Conservation (phyloP, 64 coral and sea anemone genomes). For the Cladopsammia gracilis region DNA sequence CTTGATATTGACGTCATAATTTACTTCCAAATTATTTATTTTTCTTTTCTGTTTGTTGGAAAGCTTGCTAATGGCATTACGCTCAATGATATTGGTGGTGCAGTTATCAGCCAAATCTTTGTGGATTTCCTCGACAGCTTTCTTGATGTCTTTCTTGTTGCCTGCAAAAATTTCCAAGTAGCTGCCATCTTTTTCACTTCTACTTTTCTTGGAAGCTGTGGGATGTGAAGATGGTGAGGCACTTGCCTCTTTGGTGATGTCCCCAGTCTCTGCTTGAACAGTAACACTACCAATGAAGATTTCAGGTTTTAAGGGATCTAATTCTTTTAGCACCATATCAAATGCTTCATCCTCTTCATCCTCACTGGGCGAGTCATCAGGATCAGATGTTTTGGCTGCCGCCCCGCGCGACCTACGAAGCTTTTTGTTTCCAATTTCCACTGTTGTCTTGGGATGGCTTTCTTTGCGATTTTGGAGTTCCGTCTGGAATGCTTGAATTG, state of each 20-base stretch:
- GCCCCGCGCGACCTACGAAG: not conserved
- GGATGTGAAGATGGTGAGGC: not conserved
- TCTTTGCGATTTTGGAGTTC: constrained; percentile 16
- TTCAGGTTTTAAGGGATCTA: not conserved
- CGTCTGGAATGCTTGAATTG: constrained; percentile 46
- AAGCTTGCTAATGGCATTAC: constrained; percentile 4
- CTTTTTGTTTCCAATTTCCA: not conserved
- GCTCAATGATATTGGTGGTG: not conserved
- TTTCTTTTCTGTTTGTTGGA: not conserved
- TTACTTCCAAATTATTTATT: not conserved
- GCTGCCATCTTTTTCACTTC: not conserved
- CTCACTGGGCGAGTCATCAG: not conserved
- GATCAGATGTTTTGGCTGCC: not conserved
- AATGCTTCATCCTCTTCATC: not conserved
- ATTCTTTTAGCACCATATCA: not conserved
- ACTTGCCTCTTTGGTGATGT: constrained; percentile 35
- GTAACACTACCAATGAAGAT: not conserved
- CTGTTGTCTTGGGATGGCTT: not conserved
- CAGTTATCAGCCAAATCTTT: not conserved
- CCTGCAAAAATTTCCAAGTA: constrained; percentile 21
- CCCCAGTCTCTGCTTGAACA: constrained; percentile 30
- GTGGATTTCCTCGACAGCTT: not conserved
- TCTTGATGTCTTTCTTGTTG: constrained; percentile 3
- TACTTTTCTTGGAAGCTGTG: not conserved
- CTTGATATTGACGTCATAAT: not conserved